Percentiles rank a stretch among this genome's conserved stretches.
Conservation (phyloP, 2,113 vertebrate genomes). For the Platycercus adscitus region DNA sequence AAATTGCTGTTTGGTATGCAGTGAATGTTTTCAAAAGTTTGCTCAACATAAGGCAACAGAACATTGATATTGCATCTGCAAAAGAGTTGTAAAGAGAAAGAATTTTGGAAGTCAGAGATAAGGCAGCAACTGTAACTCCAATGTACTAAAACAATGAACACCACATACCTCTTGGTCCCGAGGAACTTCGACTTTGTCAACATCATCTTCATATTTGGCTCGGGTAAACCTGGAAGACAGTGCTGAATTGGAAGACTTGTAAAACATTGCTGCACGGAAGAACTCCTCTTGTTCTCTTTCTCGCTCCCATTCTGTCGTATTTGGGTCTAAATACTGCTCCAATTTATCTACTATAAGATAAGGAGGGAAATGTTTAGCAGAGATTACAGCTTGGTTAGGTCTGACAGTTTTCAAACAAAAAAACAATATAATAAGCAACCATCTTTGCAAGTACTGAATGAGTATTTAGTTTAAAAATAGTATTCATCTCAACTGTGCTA, state of each 20-base stretch:
- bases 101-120: background rate
- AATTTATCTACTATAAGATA: conserved; percentile 63
- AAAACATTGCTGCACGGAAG: conserved; percentile 84
- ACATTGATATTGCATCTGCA: background rate
- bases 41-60: background rate
- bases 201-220: conserved; percentile 80
- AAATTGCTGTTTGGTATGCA: background rate
- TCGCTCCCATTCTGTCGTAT: conserved; percentile 91
- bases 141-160: background rate
- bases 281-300: conserved; percentile 90
- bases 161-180: conserved; percentile 84
- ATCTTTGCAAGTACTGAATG: background rate
- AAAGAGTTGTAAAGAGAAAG: background rate
- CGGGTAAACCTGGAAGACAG: conserved; percentile 89
- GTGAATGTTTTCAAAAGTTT: background rate
- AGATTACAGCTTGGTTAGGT: background rate
- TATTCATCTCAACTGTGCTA: background rate
- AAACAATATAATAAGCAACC: background rate
- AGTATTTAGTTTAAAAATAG: background rate
- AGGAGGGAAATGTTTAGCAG: background rate
- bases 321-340: conserved; percentile 80
- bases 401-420: background rate
- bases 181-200: conserved; percentile 82
- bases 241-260: conserved; percentile 77
- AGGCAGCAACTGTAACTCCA: background rate